These are phyloP conservation scores for Drosophila tristis DNA, from an alignment of 1,140 invertebrate species.

Conservation along the genomic window DNA sequence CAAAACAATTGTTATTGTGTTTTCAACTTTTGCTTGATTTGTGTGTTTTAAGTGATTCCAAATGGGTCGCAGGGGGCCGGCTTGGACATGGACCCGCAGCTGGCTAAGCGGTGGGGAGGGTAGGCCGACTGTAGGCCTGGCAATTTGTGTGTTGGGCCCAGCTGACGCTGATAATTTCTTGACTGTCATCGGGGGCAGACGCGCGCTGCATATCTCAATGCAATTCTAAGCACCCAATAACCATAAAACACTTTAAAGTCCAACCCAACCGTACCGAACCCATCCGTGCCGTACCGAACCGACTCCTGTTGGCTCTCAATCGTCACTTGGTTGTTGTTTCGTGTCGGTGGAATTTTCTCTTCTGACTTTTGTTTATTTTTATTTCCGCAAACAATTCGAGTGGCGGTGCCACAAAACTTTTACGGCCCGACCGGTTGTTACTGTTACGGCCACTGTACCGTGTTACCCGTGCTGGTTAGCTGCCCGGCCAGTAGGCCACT, in stretches of 20 bases:
- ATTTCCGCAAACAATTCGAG: slow-evolving; percentile 77
- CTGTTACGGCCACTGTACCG: slow-evolving; percentile 9
- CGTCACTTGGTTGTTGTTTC: slow-evolving; percentile 12
- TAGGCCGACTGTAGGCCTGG: background rate
- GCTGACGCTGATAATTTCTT: slow-evolving; percentile 69
- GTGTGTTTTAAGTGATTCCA: slow-evolving; percentile 82
- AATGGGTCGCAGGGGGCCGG: slow-evolving; percentile 70
- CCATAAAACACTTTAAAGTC: slow-evolving; percentile 73
- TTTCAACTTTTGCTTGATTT: slow-evolving; percentile 83
- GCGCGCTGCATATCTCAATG: slow-evolving; percentile 55
- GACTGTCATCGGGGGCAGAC: slow-evolving; percentile 62
- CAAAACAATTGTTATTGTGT: slow-evolving; percentile 83
- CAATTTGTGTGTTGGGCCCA: slow-evolving; percentile 42
- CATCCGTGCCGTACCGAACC: too few relatives aligned
- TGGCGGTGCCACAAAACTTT: slow-evolving; percentile 70
- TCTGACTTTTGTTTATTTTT: slow-evolving; percentile 74
- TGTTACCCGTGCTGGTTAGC: slow-evolving; percentile 8
- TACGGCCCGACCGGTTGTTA: slow-evolving; percentile 49
- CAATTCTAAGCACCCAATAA: slow-evolving; percentile 74
- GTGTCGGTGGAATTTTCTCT: slow-evolving; percentile 47
- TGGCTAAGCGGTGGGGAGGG: too few relatives aligned
- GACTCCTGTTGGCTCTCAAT: slow-evolving; percentile 6
- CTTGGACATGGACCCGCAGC: too few relatives aligned
- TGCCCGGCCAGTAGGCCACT: slow-evolving; percentile 68
- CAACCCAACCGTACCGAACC: slow-evolving; percentile 1